Percentiles rank a stretch among this genome's conserved stretches.
phyloP scores from a whole-genome alignment of 2,888 invertebrate species.

The Scrobipalpa costella region DNA sequence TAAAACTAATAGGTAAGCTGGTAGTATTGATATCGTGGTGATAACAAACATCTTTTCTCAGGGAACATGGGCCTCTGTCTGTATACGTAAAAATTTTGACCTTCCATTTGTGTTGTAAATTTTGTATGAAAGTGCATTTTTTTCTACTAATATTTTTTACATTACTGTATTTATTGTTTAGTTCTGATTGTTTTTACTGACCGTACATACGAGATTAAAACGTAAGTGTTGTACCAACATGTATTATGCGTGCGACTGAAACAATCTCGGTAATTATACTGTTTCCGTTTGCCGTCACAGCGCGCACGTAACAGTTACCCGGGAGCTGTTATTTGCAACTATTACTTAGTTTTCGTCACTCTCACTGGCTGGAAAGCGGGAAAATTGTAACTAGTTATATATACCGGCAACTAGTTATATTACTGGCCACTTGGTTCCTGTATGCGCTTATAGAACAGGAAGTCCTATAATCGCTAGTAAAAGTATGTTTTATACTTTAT shows the following conservation, averaged over 20 bases:
- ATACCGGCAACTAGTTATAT: neutral
- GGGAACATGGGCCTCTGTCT: too few relatives aligned
- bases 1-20: too few relatives aligned
- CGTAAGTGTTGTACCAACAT: neutral
- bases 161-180: neutral
- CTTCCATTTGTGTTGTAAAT: too few relatives aligned
- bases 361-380: slow-evolving; percentile 18
- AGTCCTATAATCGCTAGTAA: slow-evolving; percentile 6
- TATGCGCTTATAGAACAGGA: slow-evolving; percentile 3
- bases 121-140: too few relatives aligned
- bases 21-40: too few relatives aligned
- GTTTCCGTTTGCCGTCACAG: slow-evolving; percentile 2
- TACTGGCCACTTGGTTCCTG: slow-evolving; percentile 9
- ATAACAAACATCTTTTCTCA: too few relatives aligned
- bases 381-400: slow-evolving; percentile 15
- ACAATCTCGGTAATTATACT: slow-evolving; percentile 3
- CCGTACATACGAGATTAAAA: neutral
- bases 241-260: slow-evolving; percentile 10
- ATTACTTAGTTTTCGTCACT: slow-evolving; percentile 17
- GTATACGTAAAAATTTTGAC: too few relatives aligned
- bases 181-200: neutral
- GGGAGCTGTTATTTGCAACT: slow-evolving; percentile 13
- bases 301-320: slow-evolving; percentile 10
- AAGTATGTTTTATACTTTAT: slow-evolving; percentile 3
- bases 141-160: too few relatives aligned